A percentile compares a stretch with the other conserved stretches of the same genome.
These are phyloP conservation scores for Urocolius indicus DNA, from an alignment of 2,113 vertebrate genomes.

Conservation along the genomic window DNA sequence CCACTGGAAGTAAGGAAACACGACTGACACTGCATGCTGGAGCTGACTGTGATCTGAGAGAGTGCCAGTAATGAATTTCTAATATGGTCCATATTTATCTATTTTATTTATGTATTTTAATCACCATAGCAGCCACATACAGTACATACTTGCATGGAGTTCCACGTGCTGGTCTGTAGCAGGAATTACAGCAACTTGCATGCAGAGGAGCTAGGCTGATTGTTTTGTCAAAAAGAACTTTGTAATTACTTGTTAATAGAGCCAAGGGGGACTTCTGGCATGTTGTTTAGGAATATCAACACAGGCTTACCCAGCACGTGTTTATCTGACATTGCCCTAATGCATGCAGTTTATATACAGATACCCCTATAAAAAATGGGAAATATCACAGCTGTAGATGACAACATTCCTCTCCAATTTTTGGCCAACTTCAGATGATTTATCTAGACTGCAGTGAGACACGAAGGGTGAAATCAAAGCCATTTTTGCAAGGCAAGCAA, in stretches of 20 bases:
- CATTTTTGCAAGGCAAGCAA: not conserved
- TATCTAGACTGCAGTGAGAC: not conserved
- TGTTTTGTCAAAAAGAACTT: not conserved
- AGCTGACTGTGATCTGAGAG: not conserved
- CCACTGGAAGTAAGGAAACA: not conserved
- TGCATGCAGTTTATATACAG: not conserved
- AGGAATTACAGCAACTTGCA: not conserved
- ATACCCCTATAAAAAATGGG: not conserved
- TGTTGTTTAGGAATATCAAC: fast-evolving
- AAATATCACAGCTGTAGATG: not conserved
- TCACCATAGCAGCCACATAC: slow-evolving; percentile 61
- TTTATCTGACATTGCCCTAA: not conserved
- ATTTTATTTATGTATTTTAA: slow-evolving; percentile 47
- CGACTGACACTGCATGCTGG: not conserved
- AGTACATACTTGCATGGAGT: slow-evolving; percentile 17
- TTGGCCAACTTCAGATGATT: not conserved
- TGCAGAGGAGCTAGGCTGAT: not conserved
- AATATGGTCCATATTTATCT: slow-evolving; percentile 62
- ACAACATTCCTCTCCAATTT: not conserved
- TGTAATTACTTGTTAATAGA: not conserved
- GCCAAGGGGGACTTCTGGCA: not conserved
- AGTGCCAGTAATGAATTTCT: slow-evolving; percentile 57
- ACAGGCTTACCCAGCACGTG: not conserved
- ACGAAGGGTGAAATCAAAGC: not conserved
- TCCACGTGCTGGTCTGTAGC: not conserved